Conservation (phyloP, 2,888 invertebrate species). For the Megaustenia siamemsis region DNA sequence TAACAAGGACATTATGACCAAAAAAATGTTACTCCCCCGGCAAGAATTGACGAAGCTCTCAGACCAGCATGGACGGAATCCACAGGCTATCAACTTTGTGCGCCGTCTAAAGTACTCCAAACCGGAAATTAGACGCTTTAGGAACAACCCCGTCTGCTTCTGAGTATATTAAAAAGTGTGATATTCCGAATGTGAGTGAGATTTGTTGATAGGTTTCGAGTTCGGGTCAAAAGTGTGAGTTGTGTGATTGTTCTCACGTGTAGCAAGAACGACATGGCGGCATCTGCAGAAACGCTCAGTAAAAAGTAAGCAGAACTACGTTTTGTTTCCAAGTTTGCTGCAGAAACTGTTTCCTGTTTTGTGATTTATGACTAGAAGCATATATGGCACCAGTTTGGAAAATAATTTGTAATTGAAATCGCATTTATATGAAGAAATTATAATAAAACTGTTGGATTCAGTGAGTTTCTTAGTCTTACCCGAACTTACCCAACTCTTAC, state of each 20-base stretch:
- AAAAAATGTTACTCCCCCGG: neutral
- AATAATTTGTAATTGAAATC: too few relatives aligned
- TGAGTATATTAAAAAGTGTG: neutral
- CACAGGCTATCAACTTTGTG: too few relatives aligned
- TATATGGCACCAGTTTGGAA: neutral
- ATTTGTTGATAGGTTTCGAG: neutral
- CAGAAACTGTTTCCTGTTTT: neutral
- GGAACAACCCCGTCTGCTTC: neutral
- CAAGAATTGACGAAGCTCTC: too few relatives aligned
- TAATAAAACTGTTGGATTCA: too few relatives aligned
- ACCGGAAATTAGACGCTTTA: neutral
- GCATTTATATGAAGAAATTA: too few relatives aligned
- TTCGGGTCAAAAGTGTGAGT: too few relatives aligned
- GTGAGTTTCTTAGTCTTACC: too few relatives aligned
- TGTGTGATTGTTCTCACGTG: conserved; percentile 41
- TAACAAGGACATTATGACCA: conserved; percentile 83
- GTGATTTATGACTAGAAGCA: neutral
- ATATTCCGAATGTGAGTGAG: neutral
- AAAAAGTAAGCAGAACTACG: conserved; percentile 34
- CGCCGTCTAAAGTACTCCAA: neutral
- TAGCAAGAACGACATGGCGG: conserved; percentile 50
- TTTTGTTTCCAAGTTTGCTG: neutral
- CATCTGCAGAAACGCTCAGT: conserved; percentile 3
- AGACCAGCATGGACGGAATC: too few relatives aligned
- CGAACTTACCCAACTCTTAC: too few relatives aligned